Conservation (phyloP, 2,113 vertebrate genomes). For the Coryphaenoides rupestris region DNA sequence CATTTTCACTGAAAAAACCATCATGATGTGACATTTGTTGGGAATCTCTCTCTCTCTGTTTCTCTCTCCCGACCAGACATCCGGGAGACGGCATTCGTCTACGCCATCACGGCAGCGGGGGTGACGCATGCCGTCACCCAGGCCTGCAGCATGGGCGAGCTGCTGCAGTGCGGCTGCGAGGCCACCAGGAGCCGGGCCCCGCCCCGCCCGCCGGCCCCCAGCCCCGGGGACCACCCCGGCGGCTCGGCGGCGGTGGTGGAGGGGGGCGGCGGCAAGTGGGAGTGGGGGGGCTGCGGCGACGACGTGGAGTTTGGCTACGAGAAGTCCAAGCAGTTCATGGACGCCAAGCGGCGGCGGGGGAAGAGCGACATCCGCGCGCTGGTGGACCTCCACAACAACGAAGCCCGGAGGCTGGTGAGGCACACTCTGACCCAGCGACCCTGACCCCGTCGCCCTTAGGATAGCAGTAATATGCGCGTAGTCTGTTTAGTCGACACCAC, state of each 20-base stretch:
- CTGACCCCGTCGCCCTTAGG: not conserved
- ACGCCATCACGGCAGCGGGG: slow-evolving; percentile 89
- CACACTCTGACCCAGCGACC: slow-evolving; percentile 30
- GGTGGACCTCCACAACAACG: slow-evolving; percentile 94
- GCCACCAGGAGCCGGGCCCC: slow-evolving; percentile 81
- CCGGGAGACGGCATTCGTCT: slow-evolving; percentile 95
- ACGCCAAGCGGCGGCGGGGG: slow-evolving; percentile 86
- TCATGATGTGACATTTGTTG: too few species aligned
- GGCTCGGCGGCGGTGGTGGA: too few species aligned
- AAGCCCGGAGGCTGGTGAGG: slow-evolving; percentile 89
- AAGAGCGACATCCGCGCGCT: slow-evolving; percentile 92
- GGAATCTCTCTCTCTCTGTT: not conserved
- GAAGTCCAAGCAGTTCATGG: slow-evolving; percentile 96
- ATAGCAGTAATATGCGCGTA: too few species aligned
- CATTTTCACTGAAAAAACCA: too few species aligned
- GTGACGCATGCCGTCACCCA: slow-evolving; percentile 94
- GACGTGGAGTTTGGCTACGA: slow-evolving; percentile 96
- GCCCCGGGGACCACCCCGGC: slow-evolving; percentile 29
- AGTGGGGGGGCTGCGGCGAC: slow-evolving; percentile 96
- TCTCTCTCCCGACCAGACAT: slow-evolving; percentile 75
- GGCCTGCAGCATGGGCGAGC: slow-evolving; percentile 96
- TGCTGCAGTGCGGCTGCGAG: slow-evolving; percentile 93
- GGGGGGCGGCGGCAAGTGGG: slow-evolving; percentile 85
- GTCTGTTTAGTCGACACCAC: too few species aligned
- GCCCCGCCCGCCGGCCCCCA: slow-evolving; percentile 58